Percentiles rank a stretch among this genome's conserved stretches.
Conservation (phyloP, 2,113 vertebrate species). For the Myrmophylax atrothorax region DNA sequence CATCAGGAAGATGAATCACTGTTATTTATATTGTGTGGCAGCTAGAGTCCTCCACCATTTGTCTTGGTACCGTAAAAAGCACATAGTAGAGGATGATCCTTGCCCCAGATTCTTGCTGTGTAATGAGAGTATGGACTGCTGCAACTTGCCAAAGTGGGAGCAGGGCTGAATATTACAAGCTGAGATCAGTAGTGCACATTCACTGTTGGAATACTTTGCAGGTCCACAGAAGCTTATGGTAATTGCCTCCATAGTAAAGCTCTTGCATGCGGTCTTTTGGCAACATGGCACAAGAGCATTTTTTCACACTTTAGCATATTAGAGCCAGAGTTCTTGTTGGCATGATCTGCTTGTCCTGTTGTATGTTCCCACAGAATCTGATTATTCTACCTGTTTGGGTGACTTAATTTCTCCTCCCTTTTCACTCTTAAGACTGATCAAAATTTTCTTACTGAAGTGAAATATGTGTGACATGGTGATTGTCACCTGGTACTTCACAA, state of each 20-base stretch:
- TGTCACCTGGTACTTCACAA: constrained; percentile 8
- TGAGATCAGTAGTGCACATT: not conserved
- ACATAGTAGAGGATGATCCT: not conserved
- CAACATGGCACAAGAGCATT: not conserved
- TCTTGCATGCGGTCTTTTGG: not conserved
- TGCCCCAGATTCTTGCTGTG: not conserved
- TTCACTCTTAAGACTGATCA: not conserved
- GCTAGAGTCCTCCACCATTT: not conserved
- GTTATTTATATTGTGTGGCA: not conserved
- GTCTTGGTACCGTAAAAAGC: not conserved
- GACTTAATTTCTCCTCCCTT: not conserved
- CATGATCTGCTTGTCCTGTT: not conserved
- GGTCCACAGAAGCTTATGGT: not conserved
- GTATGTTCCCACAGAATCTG: not conserved
- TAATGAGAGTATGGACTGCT: not conserved
- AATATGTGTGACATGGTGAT: not conserved
- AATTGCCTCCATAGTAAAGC: not conserved
- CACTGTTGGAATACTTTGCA: not conserved
- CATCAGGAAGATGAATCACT: constrained; percentile 11
- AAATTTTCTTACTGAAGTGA: not conserved
- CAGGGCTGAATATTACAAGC: not conserved
- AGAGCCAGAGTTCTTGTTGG: not conserved
- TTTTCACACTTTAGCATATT: not conserved
- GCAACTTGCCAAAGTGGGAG: not conserved
- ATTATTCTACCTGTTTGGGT: not conserved